Base-by-base conservation (phyloP, 2,888 invertebrate species). In the Chorisops tibialis region DNA sequence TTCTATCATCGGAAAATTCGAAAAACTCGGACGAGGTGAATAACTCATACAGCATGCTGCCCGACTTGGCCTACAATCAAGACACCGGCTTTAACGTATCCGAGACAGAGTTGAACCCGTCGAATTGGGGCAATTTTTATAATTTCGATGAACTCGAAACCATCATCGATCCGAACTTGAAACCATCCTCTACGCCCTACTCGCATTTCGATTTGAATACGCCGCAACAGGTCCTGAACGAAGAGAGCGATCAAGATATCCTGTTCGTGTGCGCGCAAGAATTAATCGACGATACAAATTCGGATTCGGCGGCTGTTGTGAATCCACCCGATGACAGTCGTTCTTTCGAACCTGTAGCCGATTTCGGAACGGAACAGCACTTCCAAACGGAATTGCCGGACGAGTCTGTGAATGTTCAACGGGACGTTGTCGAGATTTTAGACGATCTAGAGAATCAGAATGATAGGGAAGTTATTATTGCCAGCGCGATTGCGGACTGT, bases 161-260 rank as follows among this genome's bases (percentile, higher is more conserved):
- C 16, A 68, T 64, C 5, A 67, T 67, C 21, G 66, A 68, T 51
- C 65, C 66, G 16, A 65, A 61, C 35, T 64, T 67, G 5, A 39
- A 64, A 18, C 66, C 65, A 45, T 67, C 65, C 58, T 56, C 50
- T 0, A 59, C 63, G 1, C 51, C 51, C 14, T 39, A 54, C 4
- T 16, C n/a, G 5, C 63, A 69, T 24, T 68, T 69, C 59, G 72
- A 72, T 35, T 67, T 73, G 19, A 72, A 71, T 45, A 72, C 71
- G 11, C 72, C 72, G 2, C 71, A 72, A 41, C 68, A 70, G 58
- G 70, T 71, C 4, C 50, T 49, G 30, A 38, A 11, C 6, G 56
- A 59, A 7, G 63, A 65, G 7, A 66, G 65, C 48, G 69, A 70
- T 56, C 64, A 68, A 0, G 69, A 69, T 60, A 67, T 69, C 14